These are phyloP conservation scores for Limnothrissa miodon DNA, from an alignment of 2,113 vertebrate genomes.

Conservation along the genomic window DNA sequence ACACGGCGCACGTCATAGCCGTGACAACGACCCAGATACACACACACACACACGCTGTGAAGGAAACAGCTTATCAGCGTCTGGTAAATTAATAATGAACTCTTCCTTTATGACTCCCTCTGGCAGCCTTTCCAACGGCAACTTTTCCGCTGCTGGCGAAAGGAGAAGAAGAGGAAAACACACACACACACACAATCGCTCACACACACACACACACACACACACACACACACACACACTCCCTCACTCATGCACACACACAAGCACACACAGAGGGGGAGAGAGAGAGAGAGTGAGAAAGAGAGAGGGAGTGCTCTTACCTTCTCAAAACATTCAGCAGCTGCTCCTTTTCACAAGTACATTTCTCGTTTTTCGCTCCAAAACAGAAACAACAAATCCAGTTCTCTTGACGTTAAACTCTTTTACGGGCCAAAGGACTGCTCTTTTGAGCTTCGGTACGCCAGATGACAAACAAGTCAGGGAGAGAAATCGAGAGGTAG, in stretches of 20 bases:
- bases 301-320: neutral
- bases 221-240: neutral
- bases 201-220: neutral
- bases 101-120: slow-evolving; percentile 6
- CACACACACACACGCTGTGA: neutral
- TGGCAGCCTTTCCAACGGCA: slow-evolving; percentile 3
- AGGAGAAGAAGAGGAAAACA: neutral
- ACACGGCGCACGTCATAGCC: neutral
- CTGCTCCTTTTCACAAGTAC: slow-evolving; percentile 8
- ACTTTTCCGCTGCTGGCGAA: slow-evolving; percentile 9
- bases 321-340: slow-evolving; percentile 17
- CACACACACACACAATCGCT: neutral
- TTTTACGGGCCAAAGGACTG: slow-evolving; percentile 6
- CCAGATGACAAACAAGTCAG: slow-evolving; percentile 19
- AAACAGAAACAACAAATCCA: neutral
- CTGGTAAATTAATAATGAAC: slow-evolving; percentile 21
- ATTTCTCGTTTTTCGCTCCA: neutral
- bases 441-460: neutral
- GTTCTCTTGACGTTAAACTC: neutral
- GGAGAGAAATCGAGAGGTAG: neutral
- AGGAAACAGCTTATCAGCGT: slow-evolving; percentile 1
- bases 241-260: neutral
- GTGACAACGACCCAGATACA: neutral
- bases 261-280: too few species aligned
- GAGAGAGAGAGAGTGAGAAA: too few species aligned